Evolutionary conservation across 2,113 vertebrate species (phyloP).

Genomic region (Eubucco bourcierii): DNA sequence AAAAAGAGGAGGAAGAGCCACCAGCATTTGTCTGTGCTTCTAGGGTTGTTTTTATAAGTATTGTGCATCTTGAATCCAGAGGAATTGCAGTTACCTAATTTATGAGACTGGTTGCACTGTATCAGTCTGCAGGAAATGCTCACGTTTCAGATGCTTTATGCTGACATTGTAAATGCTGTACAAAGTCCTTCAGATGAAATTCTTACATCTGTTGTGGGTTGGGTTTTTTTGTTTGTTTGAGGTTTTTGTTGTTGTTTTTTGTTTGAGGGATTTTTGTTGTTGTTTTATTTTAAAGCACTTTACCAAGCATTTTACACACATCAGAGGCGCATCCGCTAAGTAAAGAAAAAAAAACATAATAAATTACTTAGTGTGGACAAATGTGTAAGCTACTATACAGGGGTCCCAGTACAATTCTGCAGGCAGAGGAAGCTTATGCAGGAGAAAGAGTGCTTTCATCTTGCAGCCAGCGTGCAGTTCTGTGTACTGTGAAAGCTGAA

Average conservation of each 20-base stretch:
- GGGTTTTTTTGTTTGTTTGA: neutral
- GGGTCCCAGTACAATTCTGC: neutral
- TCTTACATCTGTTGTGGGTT: neutral
- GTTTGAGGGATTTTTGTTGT: constrained; percentile 19
- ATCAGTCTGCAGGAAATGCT: constrained; percentile 53
- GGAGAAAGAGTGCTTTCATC: neutral
- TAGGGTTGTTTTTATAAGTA: constrained; percentile 74
- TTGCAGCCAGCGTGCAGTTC: neutral
- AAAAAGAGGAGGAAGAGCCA: constrained; percentile 80
- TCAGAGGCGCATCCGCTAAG: neutral
- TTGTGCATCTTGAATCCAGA: constrained; percentile 56
- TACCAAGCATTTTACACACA: constrained; percentile 1
- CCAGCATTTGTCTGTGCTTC: constrained; percentile 84
- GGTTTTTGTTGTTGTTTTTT: neutral
- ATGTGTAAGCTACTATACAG: neutral
- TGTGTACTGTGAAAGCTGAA: neutral
- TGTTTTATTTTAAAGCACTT: constrained; percentile 65
- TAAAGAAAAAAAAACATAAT: neutral
- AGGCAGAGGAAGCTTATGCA: neutral
- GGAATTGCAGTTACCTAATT: constrained; percentile 43
- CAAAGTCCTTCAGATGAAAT: constrained; percentile 59
- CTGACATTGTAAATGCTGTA: constrained; percentile 68
- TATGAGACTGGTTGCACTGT: constrained; percentile 55
- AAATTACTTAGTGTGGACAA: neutral
- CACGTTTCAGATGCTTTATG: constrained; percentile 63